Conservation (phyloP, 1,140 invertebrate genomes). For the Polypedilum vanderplanki region DNA sequence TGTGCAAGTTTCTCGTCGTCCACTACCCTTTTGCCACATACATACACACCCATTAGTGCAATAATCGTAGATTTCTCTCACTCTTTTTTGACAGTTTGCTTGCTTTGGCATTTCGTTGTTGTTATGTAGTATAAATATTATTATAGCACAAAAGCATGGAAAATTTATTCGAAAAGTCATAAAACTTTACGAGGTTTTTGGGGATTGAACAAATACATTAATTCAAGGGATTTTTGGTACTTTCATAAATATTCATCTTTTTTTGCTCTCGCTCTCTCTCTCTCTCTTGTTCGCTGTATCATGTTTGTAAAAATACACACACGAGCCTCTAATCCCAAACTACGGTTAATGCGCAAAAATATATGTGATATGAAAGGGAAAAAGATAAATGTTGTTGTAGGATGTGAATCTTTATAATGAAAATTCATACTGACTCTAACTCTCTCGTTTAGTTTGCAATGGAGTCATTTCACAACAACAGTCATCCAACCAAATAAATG, state of each 20-base stretch:
- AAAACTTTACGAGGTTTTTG: slow-evolving; percentile 24
- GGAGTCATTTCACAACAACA: slow-evolving; percentile 4
- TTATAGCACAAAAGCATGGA: neutral
- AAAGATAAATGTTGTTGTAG: neutral
- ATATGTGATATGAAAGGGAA: neutral
- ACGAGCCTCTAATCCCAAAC: slow-evolving; percentile 24
- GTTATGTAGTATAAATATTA: neutral
- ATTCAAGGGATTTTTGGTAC: slow-evolving; percentile 27
- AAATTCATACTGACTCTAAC: neutral
- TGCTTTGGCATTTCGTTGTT: no score
- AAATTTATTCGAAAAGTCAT: slow-evolving; percentile 20
- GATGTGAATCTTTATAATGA: neutral
- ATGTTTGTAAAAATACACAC: neutral
- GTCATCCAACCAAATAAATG: slow-evolving; percentile 14
- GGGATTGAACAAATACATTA: slow-evolving; percentile 29
- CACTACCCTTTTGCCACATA: no score
- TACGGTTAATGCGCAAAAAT: neutral
- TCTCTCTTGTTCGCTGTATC: neutral
- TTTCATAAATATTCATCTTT: slow-evolving; percentile 23
- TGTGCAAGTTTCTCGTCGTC: neutral
- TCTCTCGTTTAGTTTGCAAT: neutral
- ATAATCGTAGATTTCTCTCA: slow-evolving; percentile 2
- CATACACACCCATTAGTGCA: neutral
- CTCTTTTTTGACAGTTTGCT: neutral
- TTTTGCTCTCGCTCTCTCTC: neutral